A percentile compares a stretch with the other conserved stretches of the same genome.
phyloP scores from a whole-genome alignment of 2,113 vertebrate genomes.

The Proterorhinus semilunaris region DNA sequence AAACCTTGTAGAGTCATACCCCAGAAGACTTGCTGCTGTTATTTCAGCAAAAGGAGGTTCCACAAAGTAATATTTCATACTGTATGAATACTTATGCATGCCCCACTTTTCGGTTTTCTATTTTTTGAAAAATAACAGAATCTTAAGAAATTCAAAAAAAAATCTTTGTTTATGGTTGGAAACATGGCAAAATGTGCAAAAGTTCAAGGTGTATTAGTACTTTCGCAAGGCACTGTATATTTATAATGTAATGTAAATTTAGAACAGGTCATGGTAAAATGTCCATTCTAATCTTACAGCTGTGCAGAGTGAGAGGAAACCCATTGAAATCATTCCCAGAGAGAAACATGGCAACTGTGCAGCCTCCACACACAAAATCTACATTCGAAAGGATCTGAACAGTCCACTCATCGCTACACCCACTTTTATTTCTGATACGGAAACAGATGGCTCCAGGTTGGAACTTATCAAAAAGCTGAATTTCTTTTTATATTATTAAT shows the following conservation, averaged over 20 bases:
- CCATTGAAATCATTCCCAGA: constrained; percentile 88
- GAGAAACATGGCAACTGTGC: constrained; percentile 96
- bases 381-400: constrained; percentile 94
- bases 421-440: constrained; percentile 94
- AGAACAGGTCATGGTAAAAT: background rate
- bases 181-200: too few species aligned
- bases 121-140: too few species aligned
- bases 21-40: too few species aligned
- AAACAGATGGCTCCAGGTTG: constrained; percentile 84
- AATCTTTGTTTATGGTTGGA: background rate
- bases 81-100: too few species aligned
- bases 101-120: too few species aligned
- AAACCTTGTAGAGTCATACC: too few species aligned
- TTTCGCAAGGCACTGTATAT: too few species aligned
- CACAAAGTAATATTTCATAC: too few species aligned
- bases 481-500: background rate
- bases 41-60: too few species aligned
- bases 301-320: constrained; percentile 97
- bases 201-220: too few species aligned
- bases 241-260: background rate
- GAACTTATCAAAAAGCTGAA: constrained; percentile 10
- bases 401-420: constrained; percentile 96
- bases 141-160: too few species aligned
- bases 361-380: constrained; percentile 97
- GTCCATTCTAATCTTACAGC: constrained; percentile 73